Evolutionary conservation across 1,140 invertebrate genomes (phyloP), one percentile per base, ranked within the genome.

Genomic region (Pectinophora gossypiella): DNA sequence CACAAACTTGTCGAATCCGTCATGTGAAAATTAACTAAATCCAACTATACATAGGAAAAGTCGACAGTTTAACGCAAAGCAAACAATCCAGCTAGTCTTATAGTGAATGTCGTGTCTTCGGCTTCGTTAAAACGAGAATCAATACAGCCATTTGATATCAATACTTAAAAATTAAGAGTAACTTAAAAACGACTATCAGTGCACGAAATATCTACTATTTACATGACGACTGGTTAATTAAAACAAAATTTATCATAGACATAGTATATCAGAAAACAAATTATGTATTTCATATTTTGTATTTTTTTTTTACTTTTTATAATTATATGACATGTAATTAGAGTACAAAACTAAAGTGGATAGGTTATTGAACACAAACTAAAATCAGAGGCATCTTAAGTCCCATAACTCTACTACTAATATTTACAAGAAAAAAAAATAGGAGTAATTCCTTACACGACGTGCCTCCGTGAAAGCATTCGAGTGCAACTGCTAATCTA

Each of bases 121-220:
- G 72, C 68, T 51, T 71, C 12, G 23, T 27, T 18, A 40, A 16
- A 16, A 40, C 16, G 36, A 40, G 36, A 73, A 69, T 63, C 51
- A 50, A 76, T 76, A 85, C 79, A 83, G 79, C 77, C 76, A 77
- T 80, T 69, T 72, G 43, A 67, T 69, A 71, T 72, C 68, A 68
- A 64, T 54, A 68, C 20, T 72, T 78, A 76, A 43, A 18, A 64
- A 54, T 51, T 70, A 64, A 68, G 47, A 68, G 56, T 76, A 82
- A 80, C 78, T 80, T 82, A 83, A 77, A 72, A 61, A 63, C 56
- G 59, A 76, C 68, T 74, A 80, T 82, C 77, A 85, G 79, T 85
- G 79, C 79, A 78, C 64, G 68, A 68, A 79, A 65, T 78, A 75
- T 40, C 63, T 76, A 72, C 58, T 82, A 85, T 80, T 55, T 85